Conservation (phyloP, 2,113 vertebrate species). For the Cephalopholis sonnerati region DNA sequence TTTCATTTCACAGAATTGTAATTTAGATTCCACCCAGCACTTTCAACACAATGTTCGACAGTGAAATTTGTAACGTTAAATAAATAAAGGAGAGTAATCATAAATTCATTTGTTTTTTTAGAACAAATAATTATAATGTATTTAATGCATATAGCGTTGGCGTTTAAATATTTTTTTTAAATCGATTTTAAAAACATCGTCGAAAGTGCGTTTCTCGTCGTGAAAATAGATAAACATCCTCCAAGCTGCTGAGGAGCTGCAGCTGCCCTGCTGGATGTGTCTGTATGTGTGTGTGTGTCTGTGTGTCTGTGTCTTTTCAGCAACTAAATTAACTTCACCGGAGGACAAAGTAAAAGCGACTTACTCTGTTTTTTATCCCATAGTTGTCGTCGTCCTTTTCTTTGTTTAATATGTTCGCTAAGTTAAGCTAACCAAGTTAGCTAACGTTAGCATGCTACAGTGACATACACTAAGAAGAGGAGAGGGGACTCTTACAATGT, state of each 20-base stretch:
- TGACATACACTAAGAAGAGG: background rate
- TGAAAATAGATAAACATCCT: slow-evolving; percentile 67
- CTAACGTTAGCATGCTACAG: slow-evolving; percentile 43
- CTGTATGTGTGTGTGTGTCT: background rate
- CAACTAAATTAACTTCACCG: background rate
- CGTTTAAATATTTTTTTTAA: no score
- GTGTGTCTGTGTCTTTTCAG: background rate
- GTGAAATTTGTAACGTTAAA: fast-evolving
- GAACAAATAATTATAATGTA: background rate
- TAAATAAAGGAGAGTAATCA: background rate
- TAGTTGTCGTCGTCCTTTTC: background rate
- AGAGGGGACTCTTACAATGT: background rate
- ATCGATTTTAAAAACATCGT: background rate
- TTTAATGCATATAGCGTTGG: no score
- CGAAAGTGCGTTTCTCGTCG: slow-evolving; percentile 74
- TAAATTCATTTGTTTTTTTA: background rate
- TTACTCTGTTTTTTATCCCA: background rate
- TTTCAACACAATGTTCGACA: slow-evolving; percentile 31
- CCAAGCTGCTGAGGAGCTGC: background rate
- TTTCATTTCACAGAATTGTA: background rate
- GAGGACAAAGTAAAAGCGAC: background rate
- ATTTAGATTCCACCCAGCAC: slow-evolving; percentile 21
- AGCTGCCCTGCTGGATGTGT: background rate
- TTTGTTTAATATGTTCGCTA: background rate
- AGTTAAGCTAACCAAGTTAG: slow-evolving; percentile 42